Percentiles rank a stretch among this genome's conserved stretches.
Conservation (phyloP, 2,797 vertebrate species). For the Silurus lanzhouensis region DNA sequence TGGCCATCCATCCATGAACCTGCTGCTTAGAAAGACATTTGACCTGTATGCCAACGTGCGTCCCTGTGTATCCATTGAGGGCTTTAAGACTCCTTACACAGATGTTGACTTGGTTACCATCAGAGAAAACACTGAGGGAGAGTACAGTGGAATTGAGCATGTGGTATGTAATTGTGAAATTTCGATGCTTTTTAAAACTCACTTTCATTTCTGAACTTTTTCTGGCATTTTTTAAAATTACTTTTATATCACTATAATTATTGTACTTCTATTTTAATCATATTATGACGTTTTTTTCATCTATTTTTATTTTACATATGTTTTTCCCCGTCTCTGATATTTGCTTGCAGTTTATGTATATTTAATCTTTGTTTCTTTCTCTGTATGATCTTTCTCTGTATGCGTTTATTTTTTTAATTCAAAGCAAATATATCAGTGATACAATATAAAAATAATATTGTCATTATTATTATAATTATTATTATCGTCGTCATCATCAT, state of each 20-base stretch:
- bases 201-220: not conserved
- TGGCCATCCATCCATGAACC: conserved; percentile 95
- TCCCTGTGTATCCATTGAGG: conserved; percentile 92
- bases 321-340: not conserved
- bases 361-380: not conserved
- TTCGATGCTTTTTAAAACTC: not conserved
- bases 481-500: not conserved
- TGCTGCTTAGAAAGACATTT: conserved; percentile 91
- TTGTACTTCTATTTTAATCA: not conserved
- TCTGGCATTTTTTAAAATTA: not conserved
- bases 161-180: conserved; percentile 74
- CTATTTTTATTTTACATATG: not conserved
- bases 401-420: too few species aligned
- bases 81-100: conserved; percentile 90
- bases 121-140: conserved; percentile 95
- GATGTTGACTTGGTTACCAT: conserved; percentile 96
- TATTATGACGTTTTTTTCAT: not conserved
- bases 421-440: too few species aligned
- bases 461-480: not conserved
- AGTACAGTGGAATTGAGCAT: conserved; percentile 97
- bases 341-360: not conserved
- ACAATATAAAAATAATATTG: too few species aligned
- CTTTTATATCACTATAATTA: not conserved
- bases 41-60: conserved; percentile 95
- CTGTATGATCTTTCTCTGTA: not conserved